Base-by-base conservation (phyloP, 2,888 invertebrate species). In the Chaetogeoica ovagalla region DNA sequence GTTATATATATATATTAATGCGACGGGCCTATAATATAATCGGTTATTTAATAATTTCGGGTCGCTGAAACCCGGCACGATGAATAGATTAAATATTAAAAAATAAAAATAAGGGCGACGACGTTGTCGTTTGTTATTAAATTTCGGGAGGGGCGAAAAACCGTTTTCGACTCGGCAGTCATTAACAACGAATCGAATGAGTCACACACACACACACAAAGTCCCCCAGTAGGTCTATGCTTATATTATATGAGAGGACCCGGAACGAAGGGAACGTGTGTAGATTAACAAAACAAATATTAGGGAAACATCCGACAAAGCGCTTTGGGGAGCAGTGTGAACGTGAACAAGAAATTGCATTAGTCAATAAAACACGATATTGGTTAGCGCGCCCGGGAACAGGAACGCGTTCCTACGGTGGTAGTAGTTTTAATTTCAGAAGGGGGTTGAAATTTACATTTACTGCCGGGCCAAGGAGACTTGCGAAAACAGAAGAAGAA, bases 321-420 rank as follows among this genome's bases (percentile, higher is more conserved):
- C 39, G 76, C 59, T 68, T 68, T 68, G 11, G 66, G 11, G 66
- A 68, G 68, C 43, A 68, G 60, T 39, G 59, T 17, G 55, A 39
- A 71, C 7, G 77, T 62, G 39, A 77, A 77, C 77, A 30, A 76
- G 70, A 77, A 70, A 77, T 70, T 70, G 60, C 77, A 77, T 77
- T 77, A 77, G 55, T 69, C 69, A 70, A 77, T 77, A 77, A 70
- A 52, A 62, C 62, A 62, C 48, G 77, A 23, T n/a, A 63, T 30
- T 39, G 23, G 19, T 19, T 30, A 30, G 59, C 48, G 19, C 3
- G 55, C 9, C 8, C 23, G 15, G 9, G 30, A 15, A 11, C 30
- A n/a, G 57, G 57, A 17, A 59, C 23, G 1, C n/a, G n/a, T n/a
- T n/a, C n/a, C 55, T 55, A 55, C 15, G 48, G 48, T n/a, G n/a